Percentiles rank a stretch among this genome's conserved stretches.
phyloP scores from a whole-genome alignment of 2,888 invertebrate genomes.

The Nesidiocoris tenuis region DNA sequence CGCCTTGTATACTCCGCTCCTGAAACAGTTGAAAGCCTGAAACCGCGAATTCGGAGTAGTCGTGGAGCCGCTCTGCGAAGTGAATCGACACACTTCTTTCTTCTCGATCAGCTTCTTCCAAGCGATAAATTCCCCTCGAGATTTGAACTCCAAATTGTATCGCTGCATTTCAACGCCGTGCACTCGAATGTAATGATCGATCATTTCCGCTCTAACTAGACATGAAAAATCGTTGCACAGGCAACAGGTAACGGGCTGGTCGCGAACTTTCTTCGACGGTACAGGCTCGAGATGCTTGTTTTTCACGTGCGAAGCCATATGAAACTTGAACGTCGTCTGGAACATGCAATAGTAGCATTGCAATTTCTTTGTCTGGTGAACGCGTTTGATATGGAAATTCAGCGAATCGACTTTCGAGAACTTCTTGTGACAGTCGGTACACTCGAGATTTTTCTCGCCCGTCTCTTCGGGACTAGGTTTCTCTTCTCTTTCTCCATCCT shows the following conservation, averaged over 20 bases:
- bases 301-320: constrained; percentile 10
- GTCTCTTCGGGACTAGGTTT: neutral
- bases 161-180: constrained; percentile 12
- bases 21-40: constrained; percentile 14
- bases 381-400: neutral
- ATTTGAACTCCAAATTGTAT: neutral
- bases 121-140: neutral
- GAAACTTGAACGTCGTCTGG: constrained; percentile 13
- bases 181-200: constrained; percentile 3
- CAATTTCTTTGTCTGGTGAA: neutral
- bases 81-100: constrained; percentile 7
- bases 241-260: neutral
- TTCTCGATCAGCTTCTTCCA: constrained; percentile 21
- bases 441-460: neutral
- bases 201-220: neutral
- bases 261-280: neutral
- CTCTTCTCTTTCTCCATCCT: neutral
- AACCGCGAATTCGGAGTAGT: neutral
- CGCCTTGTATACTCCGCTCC: constrained; percentile 1
- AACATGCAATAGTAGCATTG: constrained; percentile 9
- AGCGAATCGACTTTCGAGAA: neutral
- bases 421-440: neutral
- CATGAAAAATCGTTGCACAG: neutral
- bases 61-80: neutral
- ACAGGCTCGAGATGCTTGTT: neutral